phyloP scores from a whole-genome alignment of 2,888 invertebrate genomes.

The Beris morrisii region DNA sequence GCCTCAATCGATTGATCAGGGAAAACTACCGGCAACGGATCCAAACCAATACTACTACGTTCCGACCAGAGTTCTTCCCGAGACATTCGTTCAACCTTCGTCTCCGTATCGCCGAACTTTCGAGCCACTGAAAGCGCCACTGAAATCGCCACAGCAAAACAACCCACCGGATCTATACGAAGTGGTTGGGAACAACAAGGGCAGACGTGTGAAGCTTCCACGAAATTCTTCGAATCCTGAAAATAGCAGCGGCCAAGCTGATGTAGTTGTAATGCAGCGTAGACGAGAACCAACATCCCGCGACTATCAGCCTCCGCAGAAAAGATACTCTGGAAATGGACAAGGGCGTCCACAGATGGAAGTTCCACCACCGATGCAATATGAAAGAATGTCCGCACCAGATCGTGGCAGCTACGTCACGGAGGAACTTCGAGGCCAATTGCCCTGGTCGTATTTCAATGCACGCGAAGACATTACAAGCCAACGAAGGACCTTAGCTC shows the following conservation, averaged over 20 bases:
- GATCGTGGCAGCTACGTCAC: constrained; percentile 42
- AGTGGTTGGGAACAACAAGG: constrained; percentile 8
- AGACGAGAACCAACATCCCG: neutral
- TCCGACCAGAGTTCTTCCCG: constrained; percentile 10
- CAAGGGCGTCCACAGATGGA: constrained; percentile 10
- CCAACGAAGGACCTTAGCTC: constrained; percentile 53
- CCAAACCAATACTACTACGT: constrained; percentile 24
- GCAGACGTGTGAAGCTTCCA: neutral
- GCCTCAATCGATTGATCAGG: constrained; percentile 16
- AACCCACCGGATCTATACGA: constrained; percentile 10
- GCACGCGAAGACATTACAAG: constrained; percentile 49
- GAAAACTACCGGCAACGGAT: neutral
- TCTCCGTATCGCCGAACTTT: constrained; percentile 10
- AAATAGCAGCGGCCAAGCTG: neutral
- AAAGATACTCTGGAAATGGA: constrained; percentile 5
- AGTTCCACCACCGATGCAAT: constrained; percentile 7
- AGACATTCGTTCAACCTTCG: neutral
- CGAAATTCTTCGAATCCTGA: neutral
- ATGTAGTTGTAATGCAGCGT: constrained; percentile 10
- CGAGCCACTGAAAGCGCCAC: constrained; percentile 8
- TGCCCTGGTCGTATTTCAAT: constrained; percentile 65
- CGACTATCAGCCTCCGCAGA: constrained; percentile 4
- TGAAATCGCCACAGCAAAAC: constrained; percentile 3
- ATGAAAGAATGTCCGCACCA: constrained; percentile 4
- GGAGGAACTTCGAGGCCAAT: constrained; percentile 61